These are phyloP conservation scores for Scolopax mira DNA, from an alignment of 2,113 vertebrate species.

Conservation along the genomic window DNA sequence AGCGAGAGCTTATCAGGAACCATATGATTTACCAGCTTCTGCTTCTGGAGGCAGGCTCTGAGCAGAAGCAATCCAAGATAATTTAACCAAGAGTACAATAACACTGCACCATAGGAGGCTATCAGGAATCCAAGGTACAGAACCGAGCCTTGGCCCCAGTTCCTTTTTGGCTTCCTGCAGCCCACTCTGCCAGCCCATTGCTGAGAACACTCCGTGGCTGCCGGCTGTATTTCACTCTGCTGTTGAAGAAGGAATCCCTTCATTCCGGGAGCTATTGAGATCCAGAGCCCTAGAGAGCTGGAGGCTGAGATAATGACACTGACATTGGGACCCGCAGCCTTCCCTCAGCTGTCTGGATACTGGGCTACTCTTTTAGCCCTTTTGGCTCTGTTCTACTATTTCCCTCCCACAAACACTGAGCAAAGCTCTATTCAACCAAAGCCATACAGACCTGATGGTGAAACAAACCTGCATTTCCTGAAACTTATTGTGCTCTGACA, in stretches of 20 bases:
- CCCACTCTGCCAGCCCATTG: background rate
- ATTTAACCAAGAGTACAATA: slow-evolving; percentile 35
- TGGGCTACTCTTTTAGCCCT: background rate
- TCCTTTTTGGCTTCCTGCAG: background rate
- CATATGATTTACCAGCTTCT: slow-evolving; percentile 25
- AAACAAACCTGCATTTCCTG: background rate
- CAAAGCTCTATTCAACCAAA: background rate
- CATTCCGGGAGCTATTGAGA: background rate
- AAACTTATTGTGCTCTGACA: background rate
- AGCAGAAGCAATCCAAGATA: slow-evolving; percentile 33
- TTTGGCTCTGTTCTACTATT: background rate
- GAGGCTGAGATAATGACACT: background rate
- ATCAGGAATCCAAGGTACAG: background rate
- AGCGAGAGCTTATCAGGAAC: background rate
- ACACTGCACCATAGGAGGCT: background rate
- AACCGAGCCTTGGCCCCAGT: background rate
- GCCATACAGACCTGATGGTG: background rate
- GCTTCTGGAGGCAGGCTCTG: slow-evolving; percentile 10
- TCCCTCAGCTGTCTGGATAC: background rate
- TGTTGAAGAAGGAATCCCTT: background rate
- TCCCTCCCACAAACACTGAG: background rate
- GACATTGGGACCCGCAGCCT: background rate
- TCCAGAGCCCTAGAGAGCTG: background rate
- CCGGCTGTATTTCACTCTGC: background rate
- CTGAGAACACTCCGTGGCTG: background rate